Conservation (phyloP, 2,797 vertebrate genomes). For the Serranus cabrilla region DNA sequence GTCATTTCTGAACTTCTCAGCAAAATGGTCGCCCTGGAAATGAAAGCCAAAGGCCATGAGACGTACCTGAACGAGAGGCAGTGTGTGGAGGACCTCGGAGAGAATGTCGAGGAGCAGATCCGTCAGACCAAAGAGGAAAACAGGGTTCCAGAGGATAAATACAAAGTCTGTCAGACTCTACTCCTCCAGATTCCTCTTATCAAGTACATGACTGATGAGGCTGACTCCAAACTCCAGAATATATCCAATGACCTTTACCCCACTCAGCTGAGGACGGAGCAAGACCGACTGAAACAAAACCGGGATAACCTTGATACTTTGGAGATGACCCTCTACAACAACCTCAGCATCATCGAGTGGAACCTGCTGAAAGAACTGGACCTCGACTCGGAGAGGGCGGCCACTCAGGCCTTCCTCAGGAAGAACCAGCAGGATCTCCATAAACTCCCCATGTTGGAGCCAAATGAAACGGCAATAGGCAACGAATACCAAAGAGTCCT, state of each 20-base stretch:
- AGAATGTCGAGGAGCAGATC: constrained; percentile 82
- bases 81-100: constrained; percentile 80
- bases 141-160: constrained; percentile 62
- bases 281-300: constrained; percentile 71
- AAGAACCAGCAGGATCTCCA: constrained; percentile 74
- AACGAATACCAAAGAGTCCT: constrained; percentile 82
- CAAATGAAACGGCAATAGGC: constrained; percentile 76
- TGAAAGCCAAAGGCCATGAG: constrained; percentile 77
- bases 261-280: constrained; percentile 77
- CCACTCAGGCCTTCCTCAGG: constrained; percentile 65
- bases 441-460: constrained; percentile 72
- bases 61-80: constrained; percentile 82
- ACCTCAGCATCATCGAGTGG: constrained; percentile 78
- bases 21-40: constrained; percentile 78
- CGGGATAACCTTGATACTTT: constrained; percentile 61
- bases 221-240: constrained; percentile 68
- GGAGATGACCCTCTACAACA: constrained; percentile 70
- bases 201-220: constrained; percentile 70
- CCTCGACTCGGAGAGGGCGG: constrained; percentile 65
- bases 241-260: constrained; percentile 82
- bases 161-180: constrained; percentile 75
- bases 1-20: constrained; percentile 80
- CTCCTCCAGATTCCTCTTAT: constrained; percentile 76
- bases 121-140: constrained; percentile 68
- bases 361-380: constrained; percentile 69